Conservation (phyloP, 1,140 invertebrate species). For the Polyergus mexicanus region DNA sequence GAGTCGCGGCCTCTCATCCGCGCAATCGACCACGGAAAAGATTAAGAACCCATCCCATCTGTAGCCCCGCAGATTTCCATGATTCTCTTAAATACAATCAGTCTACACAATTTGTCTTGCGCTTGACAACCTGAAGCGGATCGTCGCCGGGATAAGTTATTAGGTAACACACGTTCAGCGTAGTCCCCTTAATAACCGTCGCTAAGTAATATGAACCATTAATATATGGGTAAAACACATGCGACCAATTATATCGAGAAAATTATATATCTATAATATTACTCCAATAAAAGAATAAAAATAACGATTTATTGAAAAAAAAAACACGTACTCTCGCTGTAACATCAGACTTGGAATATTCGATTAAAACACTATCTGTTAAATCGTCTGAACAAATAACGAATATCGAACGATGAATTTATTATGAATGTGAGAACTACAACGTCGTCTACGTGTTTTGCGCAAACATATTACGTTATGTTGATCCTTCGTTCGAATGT, state of each 20-base stretch:
- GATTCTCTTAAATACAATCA: constrained; percentile 38
- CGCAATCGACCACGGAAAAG: constrained; percentile 30
- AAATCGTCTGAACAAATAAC: neutral
- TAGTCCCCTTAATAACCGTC: neutral
- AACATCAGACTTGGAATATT: neutral
- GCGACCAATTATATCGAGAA: neutral
- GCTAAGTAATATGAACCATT: neutral
- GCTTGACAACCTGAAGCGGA: neutral
- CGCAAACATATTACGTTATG: neutral
- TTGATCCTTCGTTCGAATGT: constrained; percentile 10
- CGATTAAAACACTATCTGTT: constrained; percentile 1
- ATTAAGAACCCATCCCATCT: constrained; percentile 28
- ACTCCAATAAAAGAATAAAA: neutral
- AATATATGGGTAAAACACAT: neutral
- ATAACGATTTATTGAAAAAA: neutral
- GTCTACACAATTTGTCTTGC: constrained; percentile 23
- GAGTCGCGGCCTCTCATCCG: constrained; percentile 14
- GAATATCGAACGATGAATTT: constrained; percentile 1
- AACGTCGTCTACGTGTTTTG: neutral
- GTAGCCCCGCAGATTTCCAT: constrained; percentile 12
- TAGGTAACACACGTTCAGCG: neutral
- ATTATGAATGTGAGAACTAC: neutral
- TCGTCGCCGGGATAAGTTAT: constrained; percentile 20
- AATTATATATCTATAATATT: neutral
- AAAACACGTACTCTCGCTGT: constrained; percentile 2